These are phyloP conservation scores for Chionodraco myersi DNA, from an alignment of 2,113 vertebrate species.

Conservation along the genomic window DNA sequence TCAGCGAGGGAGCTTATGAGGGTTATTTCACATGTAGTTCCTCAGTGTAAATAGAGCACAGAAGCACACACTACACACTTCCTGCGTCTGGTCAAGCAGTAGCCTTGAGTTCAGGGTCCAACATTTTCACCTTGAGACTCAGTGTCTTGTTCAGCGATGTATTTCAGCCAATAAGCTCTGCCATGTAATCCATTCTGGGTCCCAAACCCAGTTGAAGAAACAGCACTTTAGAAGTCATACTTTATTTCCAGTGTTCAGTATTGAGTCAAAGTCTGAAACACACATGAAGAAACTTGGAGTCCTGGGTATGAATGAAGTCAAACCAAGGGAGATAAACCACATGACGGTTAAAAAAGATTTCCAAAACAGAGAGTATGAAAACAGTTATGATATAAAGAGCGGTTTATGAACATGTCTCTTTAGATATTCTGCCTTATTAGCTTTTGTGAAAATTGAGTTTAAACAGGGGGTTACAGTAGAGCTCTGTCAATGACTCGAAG, in stretches of 20 bases:
- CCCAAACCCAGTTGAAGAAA: conserved; percentile 26
- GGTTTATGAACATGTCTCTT: conserved; percentile 7
- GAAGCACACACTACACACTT: conserved; percentile 48
- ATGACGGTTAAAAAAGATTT: background rate
- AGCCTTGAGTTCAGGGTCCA: conserved; percentile 38
- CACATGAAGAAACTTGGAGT: conserved; percentile 24
- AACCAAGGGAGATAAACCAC: background rate
- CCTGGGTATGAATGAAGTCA: background rate
- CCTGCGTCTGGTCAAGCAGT: conserved; percentile 40
- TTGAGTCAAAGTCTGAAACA: conserved; percentile 33
- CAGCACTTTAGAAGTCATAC: conserved; percentile 12
- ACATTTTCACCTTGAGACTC: conserved; percentile 28
- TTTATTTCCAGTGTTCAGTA: conserved; percentile 21
- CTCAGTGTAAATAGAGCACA: conserved; percentile 53
- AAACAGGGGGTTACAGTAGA: background rate
- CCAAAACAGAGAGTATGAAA: conserved; percentile 17
- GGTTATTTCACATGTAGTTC: conserved; percentile 65
- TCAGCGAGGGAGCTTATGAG: conserved; percentile 49
- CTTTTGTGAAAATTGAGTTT: background rate
- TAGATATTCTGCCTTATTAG: conserved; percentile 14
- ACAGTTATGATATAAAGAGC: background rate
- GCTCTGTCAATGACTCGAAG: background rate
- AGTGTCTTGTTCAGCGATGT: background rate
- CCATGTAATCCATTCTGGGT: conserved; percentile 6
- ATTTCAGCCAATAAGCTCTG: background rate